Percentiles rank a stretch among this genome's conserved stretches.
phyloP scores from a whole-genome alignment of 1,140 invertebrate genomes.

The Magallana ariakensis region DNA sequence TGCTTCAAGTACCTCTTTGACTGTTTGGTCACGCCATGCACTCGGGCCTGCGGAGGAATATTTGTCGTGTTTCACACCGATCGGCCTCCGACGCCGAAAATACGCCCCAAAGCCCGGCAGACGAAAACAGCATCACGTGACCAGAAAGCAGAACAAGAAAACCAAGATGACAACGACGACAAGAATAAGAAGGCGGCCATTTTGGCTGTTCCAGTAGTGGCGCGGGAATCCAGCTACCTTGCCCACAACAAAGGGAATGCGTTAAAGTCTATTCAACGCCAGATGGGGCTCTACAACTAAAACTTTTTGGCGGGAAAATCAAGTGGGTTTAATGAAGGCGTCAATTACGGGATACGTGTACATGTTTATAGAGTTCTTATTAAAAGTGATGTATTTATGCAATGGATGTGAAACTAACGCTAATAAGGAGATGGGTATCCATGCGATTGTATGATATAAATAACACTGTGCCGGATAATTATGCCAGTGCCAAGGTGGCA shows the following conservation, averaged over 20 bases:
- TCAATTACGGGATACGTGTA: too few relatives aligned
- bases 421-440: too few relatives aligned
- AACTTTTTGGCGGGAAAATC: too few relatives aligned
- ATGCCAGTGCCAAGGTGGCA: too few relatives aligned
- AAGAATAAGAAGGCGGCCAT: neutral
- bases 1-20: neutral
- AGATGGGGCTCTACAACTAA: neutral
- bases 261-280: neutral
- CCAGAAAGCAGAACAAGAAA: neutral
- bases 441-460: too few relatives aligned
- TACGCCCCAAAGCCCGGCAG: neutral
- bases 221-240: neutral
- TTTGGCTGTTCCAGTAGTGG: neutral
- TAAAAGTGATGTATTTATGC: too few relatives aligned
- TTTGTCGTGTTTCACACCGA: conserved; percentile 5
- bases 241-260: neutral
- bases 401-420: too few relatives aligned
- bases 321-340: too few relatives aligned
- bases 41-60: neutral
- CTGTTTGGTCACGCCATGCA: neutral
- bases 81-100: neutral
- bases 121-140: neutral
- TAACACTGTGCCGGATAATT: too few relatives aligned
- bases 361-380: too few relatives aligned
- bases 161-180: neutral